Base-by-base conservation (phyloP, 23 tunicate species). In the Oikopleura vanhoeffeni region DNA sequence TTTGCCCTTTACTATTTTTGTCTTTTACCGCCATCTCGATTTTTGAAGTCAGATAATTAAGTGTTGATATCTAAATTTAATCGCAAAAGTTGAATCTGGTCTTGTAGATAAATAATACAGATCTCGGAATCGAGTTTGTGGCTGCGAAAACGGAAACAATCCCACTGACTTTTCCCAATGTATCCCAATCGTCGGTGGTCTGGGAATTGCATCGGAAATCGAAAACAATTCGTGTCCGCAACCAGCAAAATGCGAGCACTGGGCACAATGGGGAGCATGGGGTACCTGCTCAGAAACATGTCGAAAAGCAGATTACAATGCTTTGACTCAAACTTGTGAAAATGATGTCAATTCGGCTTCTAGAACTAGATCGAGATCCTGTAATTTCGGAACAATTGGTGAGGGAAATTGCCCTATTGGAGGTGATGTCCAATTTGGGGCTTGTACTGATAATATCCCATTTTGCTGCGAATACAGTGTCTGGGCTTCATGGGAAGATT, bases 261-360 rank as follows among this genome's bases (percentile, higher is more conserved):
- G 79, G 79, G 79, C 34, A 32, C 79, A 28, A 38, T 71, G 79
- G 79, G 35, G 38, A 2, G 34, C 27, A 2, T 71, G 79, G 79
- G 35, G 79, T 38, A 32, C 79, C 27, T 71, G 79, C 79, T 71
- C 79, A 71, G 79, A 33, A 33, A 71, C 79, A 2, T 71, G 79
- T 38, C 34, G 35, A 2, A 32, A 28, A 28, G 38, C 36, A 13
- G 24, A 49, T 24, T 49, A 49, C 24, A 49, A 49, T 24, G 18
- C 64, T 24, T 49, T 49, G 64, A 49, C 64, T 8, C 64, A 49
- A 24, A 13, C 13, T 2, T 71, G 79, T 30, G 34, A 71, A 71
- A n/a, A n/a, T n/a, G 79, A 30, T 2, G 35, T 18, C 38, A 71
- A 32, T 32, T 28, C 34, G 27, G 79, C 27, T 33, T 24, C 38